Conservation (phyloP, 2,113 vertebrate genomes). For the Peromyscus polionotus region DNA sequence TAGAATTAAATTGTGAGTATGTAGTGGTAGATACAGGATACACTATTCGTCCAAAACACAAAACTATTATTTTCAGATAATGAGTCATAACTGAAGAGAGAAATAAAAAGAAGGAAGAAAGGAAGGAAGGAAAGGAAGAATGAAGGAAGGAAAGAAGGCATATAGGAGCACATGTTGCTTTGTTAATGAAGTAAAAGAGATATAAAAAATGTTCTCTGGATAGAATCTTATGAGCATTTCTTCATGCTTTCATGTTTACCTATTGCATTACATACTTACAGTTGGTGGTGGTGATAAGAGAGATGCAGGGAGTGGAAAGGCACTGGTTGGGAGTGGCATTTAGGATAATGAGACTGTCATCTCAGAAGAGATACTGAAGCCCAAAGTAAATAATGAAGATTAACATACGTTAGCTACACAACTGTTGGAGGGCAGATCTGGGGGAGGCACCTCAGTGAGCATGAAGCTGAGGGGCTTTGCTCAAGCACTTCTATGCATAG, state of each 20-base stretch:
- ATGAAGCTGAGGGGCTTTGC: background rate
- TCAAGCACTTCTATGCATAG: background rate
- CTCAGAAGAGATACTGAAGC: background rate
- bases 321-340: background rate
- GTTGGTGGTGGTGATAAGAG: background rate
- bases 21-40: background rate
- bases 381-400: background rate
- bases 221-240: background rate
- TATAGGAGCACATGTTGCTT: background rate
- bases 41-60: background rate
- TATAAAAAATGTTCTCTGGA: background rate
- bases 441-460: background rate
- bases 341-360: background rate
- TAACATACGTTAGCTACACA: background rate
- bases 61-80: background rate
- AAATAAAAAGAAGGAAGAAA: background rate
- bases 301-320: accelerated
- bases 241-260: background rate
- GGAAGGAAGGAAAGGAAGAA: background rate
- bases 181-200: background rate
- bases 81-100: background rate
- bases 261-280: background rate
- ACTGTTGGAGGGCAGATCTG: background rate
- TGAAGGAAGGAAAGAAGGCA: background rate
- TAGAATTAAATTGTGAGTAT: background rate